Percentiles rank a stretch among this genome's conserved stretches.
phyloP scores from a whole-genome alignment of 2,888 invertebrate species.

The Orchesella flavescens region DNA sequence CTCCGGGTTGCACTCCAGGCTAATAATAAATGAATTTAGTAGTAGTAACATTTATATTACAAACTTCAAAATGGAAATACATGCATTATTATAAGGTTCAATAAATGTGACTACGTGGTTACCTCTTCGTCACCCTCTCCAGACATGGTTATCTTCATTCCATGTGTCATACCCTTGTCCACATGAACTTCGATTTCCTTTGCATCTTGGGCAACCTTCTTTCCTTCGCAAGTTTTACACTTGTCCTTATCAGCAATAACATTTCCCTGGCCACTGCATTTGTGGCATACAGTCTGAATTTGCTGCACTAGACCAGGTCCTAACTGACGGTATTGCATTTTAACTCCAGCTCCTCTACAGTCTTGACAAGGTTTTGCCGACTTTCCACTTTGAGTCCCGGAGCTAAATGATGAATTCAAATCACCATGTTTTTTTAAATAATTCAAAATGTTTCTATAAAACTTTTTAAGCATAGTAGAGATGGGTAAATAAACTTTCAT shows the following conservation, averaged over 20 bases:
- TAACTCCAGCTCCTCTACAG: constrained; percentile 86
- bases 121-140: constrained; percentile 91
- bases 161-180: constrained; percentile 91
- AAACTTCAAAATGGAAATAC: constrained; percentile 6
- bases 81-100: constrained; percentile 10
- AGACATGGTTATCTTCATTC: constrained; percentile 87
- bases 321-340: constrained; percentile 82
- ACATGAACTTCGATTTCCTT: constrained; percentile 90
- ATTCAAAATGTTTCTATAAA: too few relatives aligned
- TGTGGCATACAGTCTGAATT: constrained; percentile 74
- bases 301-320: constrained; percentile 81
- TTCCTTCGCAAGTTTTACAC: constrained; percentile 87
- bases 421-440: neutral
- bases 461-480: too few relatives aligned
- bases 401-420: constrained; percentile 40
- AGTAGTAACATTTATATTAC: constrained; percentile 5
- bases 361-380: constrained; percentile 80
- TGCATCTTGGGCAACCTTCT: constrained; percentile 86
- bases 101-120: constrained; percentile 41
- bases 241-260: constrained; percentile 86
- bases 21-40: constrained; percentile 74
- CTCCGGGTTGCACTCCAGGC: constrained; percentile 89
- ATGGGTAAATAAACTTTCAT: too few relatives aligned
- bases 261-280: constrained; percentile 76
- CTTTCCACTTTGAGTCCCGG: constrained; percentile 74